Evolutionary conservation across 2,888 invertebrate genomes (phyloP).

Genomic region (Furcula furcula): DNA sequence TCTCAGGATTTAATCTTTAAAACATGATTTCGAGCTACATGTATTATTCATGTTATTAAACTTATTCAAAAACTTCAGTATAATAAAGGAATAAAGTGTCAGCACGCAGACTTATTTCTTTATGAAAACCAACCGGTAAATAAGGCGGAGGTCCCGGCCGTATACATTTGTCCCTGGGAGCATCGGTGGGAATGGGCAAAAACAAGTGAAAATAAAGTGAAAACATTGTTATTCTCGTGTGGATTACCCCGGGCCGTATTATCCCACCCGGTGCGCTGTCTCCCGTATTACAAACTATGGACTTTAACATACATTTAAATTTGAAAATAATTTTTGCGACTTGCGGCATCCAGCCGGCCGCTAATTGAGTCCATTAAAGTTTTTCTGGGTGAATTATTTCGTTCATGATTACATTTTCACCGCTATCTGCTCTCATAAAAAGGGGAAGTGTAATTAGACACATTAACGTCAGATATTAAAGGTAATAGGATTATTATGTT

Average conservation of each 20-base stretch:
- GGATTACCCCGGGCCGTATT: slow-evolving; percentile 62
- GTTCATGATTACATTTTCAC: slow-evolving; percentile 35
- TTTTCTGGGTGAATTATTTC: slow-evolving; percentile 40
- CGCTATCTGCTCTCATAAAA: slow-evolving; percentile 32
- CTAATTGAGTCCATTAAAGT: slow-evolving; percentile 54
- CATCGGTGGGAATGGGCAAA: slow-evolving; percentile 65
- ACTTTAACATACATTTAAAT: slow-evolving; percentile 47
- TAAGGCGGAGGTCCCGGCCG: slow-evolving; percentile 58
- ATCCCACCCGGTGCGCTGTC: slow-evolving; percentile 47
- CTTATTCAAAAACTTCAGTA: slow-evolving; percentile 28
- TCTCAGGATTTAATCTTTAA: background rate
- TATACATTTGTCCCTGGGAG: slow-evolving; percentile 59
- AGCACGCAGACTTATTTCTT: slow-evolving; percentile 37
- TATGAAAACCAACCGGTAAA: slow-evolving; percentile 53
- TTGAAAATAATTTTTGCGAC: slow-evolving; percentile 49
- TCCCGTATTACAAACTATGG: slow-evolving; percentile 51
- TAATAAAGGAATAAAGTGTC: slow-evolving; percentile 36
- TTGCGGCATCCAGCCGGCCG: slow-evolving; percentile 33
- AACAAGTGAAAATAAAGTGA: slow-evolving; percentile 73
- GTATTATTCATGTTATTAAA: slow-evolving; percentile 7
- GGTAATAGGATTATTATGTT: slow-evolving; percentile 31
- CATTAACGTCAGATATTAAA: slow-evolving; percentile 28
- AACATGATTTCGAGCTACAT: background rate
- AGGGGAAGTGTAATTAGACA: slow-evolving; percentile 29
- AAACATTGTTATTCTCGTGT: slow-evolving; percentile 73